A percentile compares a stretch with the other conserved stretches of the same genome.
Conservation (phyloP, 2,797 vertebrate species). For the Ficedula albicollis region DNA sequence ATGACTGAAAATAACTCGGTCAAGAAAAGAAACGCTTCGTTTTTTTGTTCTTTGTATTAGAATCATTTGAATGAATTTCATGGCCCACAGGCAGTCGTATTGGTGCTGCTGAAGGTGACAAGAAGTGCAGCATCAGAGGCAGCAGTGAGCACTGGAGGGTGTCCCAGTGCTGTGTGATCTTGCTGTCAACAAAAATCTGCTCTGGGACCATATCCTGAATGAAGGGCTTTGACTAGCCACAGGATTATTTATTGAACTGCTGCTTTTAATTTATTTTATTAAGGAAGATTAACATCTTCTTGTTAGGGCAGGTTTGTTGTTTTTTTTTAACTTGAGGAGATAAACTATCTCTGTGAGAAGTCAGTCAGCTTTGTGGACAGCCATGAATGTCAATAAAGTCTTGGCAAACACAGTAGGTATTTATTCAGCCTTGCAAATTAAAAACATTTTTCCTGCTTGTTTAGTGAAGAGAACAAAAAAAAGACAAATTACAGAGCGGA, state of each 20-base stretch:
- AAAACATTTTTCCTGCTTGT: constrained; percentile 63
- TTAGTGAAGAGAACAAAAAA: constrained; percentile 61
- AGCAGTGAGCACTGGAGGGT: not conserved
- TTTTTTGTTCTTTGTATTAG: not conserved
- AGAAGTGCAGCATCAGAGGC: not conserved
- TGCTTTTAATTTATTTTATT: constrained; percentile 13
- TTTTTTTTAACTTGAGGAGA: not conserved
- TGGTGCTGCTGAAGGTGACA: not conserved
- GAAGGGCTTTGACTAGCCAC: not conserved
- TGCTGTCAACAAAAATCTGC: not conserved
- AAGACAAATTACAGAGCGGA: constrained; percentile 45
- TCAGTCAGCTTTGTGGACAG: constrained; percentile 45
- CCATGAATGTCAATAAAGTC: constrained; percentile 49
- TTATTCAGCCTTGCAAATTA: constrained; percentile 67
- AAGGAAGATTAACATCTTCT: constrained; percentile 9
- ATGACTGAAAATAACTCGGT: not conserved
- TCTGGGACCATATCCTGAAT: not conserved
- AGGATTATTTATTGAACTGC: not conserved
- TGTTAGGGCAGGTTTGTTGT: not conserved
- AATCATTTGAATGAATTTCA: not conserved
- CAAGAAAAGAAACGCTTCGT: not conserved
- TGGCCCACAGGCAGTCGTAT: fast-evolving
- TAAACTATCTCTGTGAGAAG: constrained; percentile 37
- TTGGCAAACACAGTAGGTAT: constrained; percentile 52
- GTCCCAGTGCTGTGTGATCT: not conserved